Base-by-base conservation (phyloP, 1,140 invertebrate genomes). In the Drosophila ohnishii region DNA sequence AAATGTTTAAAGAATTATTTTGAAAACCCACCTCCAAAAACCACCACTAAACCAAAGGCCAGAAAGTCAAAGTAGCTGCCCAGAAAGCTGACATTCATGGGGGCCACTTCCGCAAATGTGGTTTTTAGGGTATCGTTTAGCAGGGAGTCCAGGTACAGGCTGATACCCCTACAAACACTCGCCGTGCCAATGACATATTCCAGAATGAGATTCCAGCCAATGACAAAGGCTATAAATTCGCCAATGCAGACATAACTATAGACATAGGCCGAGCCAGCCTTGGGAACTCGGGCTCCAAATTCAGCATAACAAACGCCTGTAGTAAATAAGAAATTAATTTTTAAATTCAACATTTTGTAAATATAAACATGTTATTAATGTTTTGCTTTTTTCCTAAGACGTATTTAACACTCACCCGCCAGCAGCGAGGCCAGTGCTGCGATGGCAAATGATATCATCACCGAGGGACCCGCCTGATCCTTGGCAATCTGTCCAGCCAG, bases 131-230 rank as follows among this genome's bases (percentile, higher is more conserved):
- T 92, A 64, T 93, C 92, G 51, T 92, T 92, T 14, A 93, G 63
- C 48, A 94, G 45, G 1, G 93, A 92, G 90, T 97, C 96, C 48
- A 97, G 85, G 78, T 97, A 96, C 42, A 95, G 94, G 86, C 95
- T 96, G 64, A 97, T 94, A 0, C 96, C 96, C 80, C 95, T 94
- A 14, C 96, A 96, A 25, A 98, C 96, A 67, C 96, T 96, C 7
- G 97, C 96, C 2, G 96, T 95, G 44, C 97, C 97, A 56, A 98
- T 97, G 2, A 97, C 95, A 93, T 98, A 98, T 93, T 98, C 97
- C 79, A 98, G 90, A 67, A 98, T 96, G 32, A 98, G 93, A 93
- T 97, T 97, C 97, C 97, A 98, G 56, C 97, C 97, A 91, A 94
- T 96, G 71, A 94, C 95, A 93, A 94, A 98, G 73, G 94, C 97